Evolutionary conservation across 64 coral and sea anemone species (phyloP).

Genomic region (Catalaphyllia jardinei): DNA sequence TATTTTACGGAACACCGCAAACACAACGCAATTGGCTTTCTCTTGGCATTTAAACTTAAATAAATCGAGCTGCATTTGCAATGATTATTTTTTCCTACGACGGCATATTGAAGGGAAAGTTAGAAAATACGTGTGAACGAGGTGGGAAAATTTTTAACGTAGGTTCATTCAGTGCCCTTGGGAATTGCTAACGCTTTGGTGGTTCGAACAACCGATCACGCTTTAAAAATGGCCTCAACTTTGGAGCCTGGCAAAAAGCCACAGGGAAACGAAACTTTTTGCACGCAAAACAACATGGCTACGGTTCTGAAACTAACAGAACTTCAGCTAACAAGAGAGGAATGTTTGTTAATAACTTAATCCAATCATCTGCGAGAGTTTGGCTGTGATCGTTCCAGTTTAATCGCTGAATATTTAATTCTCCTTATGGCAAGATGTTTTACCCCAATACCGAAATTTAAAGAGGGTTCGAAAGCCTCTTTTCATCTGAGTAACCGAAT

Average conservation of each 20-base stretch:
- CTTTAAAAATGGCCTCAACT: background rate
- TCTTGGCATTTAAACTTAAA: background rate
- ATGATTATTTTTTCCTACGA: background rate
- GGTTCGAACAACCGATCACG: background rate
- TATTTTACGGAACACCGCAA: background rate
- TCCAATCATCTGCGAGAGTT: conserved; percentile 61
- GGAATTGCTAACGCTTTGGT: background rate
- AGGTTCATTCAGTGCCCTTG: background rate
- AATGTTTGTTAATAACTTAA: conserved; percentile 90
- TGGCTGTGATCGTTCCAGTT: conserved; percentile 64
- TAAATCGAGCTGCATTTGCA: background rate
- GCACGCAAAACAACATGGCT: background rate
- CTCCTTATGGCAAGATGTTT: conserved; percentile 36
- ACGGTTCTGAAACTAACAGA: background rate
- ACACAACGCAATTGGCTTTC: background rate
- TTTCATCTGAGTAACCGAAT: conserved; percentile 22
- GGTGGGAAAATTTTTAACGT: conserved; percentile 17
- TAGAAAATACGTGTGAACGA: background rate
- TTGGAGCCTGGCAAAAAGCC: conserved; percentile 33
- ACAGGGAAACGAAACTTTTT: conserved; percentile 1
- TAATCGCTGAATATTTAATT: conserved; percentile 84
- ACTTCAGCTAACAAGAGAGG: conserved; percentile 46
- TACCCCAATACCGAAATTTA: conserved; percentile 27
- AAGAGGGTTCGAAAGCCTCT: conserved; percentile 43
- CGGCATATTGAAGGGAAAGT: background rate